phyloP scores from a whole-genome alignment of 2,797 vertebrate species.

The Pagetopsis macropterus region DNA sequence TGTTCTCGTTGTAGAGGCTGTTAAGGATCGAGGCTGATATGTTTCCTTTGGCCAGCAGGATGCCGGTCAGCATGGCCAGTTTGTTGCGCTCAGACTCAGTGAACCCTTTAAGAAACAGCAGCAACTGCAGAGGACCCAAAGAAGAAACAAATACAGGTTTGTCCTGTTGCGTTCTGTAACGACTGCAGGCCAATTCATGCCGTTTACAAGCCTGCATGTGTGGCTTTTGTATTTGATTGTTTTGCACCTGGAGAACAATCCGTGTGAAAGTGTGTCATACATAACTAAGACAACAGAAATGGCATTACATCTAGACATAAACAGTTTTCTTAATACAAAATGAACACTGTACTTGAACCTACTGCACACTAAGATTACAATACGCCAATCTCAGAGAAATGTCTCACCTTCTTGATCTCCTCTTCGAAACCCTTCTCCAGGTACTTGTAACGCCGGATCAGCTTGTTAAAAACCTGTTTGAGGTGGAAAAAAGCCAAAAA shows the following conservation, averaged over 20 bases:
- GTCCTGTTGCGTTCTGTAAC: too few relatives aligned
- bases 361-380: too few relatives aligned
- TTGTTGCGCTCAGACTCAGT: conserved; percentile 98
- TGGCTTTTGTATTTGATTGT: neutral
- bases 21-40: conserved; percentile 94
- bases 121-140: conserved; percentile 82
- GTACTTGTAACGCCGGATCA: conserved; percentile 99
- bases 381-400: too few relatives aligned
- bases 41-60: conserved; percentile 94
- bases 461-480: conserved; percentile 96
- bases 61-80: conserved; percentile 95
- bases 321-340: too few relatives aligned
- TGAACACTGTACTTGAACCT: too few relatives aligned
- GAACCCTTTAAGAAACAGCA: conserved; percentile 97
- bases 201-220: neutral
- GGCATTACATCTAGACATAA: too few relatives aligned
- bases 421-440: conserved; percentile 99
- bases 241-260: neutral
- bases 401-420: conserved; percentile 95
- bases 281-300: neutral
- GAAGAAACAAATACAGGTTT: neutral
- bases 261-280: neutral
- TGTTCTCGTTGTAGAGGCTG: conserved; percentile 97
- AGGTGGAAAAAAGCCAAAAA: neutral
- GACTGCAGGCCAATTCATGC: neutral